Evolutionary conservation across 1,140 invertebrate species (phyloP).

Genomic region (Drosophila fuyamai): DNA sequence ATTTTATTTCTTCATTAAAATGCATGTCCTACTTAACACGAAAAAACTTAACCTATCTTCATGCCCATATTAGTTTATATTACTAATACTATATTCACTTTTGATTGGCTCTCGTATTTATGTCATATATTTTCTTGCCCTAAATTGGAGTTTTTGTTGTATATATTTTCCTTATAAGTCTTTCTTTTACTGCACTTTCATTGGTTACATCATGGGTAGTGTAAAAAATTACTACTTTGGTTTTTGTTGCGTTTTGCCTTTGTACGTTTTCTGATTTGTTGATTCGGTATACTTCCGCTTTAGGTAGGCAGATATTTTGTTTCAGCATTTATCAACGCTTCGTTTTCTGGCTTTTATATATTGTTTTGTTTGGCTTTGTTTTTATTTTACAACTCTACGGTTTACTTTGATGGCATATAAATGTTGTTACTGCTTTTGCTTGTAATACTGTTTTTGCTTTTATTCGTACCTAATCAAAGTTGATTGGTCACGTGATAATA

Average conservation of each 20-base stretch:
- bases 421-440: constrained; percentile 19
- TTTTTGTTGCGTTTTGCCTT: constrained; percentile 35
- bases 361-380: constrained; percentile 31
- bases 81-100: neutral
- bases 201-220: constrained; percentile 69
- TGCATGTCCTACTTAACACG: no score
- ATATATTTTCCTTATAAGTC: constrained; percentile 41
- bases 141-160: constrained; percentile 32
- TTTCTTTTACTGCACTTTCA: constrained; percentile 63
- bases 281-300: constrained; percentile 66
- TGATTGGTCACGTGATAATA: constrained; percentile 79
- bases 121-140: constrained; percentile 32
- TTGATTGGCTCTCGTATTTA: constrained; percentile 11
- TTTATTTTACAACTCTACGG: constrained; percentile 2
- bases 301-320: constrained; percentile 46
- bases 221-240: constrained; percentile 33
- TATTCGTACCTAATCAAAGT: constrained; percentile 63
- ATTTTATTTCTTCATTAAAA: no score
- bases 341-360: constrained; percentile 43
- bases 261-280: constrained; percentile 47
- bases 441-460: constrained; percentile 17
- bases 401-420: constrained; percentile 6
- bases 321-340: constrained; percentile 57
- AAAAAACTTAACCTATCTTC: neutral
- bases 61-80: constrained; percentile 2